Evolutionary conservation across 2,888 invertebrate genomes (phyloP), one percentile per base, ranked within the genome.

Genomic region (Andrena haemorrhoa): DNA sequence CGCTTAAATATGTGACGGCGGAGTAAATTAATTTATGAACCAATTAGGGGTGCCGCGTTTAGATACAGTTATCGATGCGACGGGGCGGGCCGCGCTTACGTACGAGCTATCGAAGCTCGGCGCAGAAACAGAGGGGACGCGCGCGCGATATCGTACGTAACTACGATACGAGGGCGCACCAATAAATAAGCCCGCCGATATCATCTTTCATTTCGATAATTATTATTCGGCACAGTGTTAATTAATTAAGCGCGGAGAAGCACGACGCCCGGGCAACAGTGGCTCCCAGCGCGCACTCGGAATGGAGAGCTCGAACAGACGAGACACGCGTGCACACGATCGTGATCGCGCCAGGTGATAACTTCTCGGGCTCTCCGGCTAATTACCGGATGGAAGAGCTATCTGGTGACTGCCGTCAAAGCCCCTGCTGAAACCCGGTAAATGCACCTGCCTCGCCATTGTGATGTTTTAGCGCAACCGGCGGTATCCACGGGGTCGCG

Each of bases 141-240:
- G 75, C 63, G 26, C 0, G 41, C 31, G 80, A 71, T 83, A 85
- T 82, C 86, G 79, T 85, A 78, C 77, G 86, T 75, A 75, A 79
- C 85, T 70, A 71, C 86, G 84, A 87, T 90, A 90, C 87, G 88
- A 85, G 70, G 56, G 71, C 82, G 78, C 41, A 87, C 86, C 90
- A 89, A 92, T 92, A 92, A 93, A 93, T 92, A 92, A 91, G 86
- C 91, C 82, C 61, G 60, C 79, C 83, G 84, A 93, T 93, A 93
- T 79, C 90, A 93, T 93, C 92, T 92, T 92, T 92, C 92, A 92
- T 91, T 92, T 87, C 90, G 90, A 91, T 93, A 92, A 93, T 93
- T 93, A 93, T 92, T 92, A 92, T 93, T 92, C 89, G 90, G 84
- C 84, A 78, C 87, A 87, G 88, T 89, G 93, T 93, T 93, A 93